Base-by-base conservation (phyloP, 1,140 invertebrate species). In the Meloidogyne chitwoodi region DNA sequence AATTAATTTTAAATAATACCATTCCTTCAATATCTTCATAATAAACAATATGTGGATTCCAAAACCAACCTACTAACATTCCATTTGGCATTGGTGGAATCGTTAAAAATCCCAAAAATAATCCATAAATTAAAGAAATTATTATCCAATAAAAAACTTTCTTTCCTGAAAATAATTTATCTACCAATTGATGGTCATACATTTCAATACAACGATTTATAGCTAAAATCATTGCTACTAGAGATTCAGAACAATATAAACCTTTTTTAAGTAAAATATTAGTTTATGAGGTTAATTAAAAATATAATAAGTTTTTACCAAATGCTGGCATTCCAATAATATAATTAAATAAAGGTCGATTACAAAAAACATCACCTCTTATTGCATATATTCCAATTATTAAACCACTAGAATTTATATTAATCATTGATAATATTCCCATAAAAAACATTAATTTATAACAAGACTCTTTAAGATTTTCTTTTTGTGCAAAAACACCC, bases 191-290 rank as follows among this genome's bases (percentile, higher is more conserved):
- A 14, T 27, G 63, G 16, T 71, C 38, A 38, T 68, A 79, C 24
- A 79, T 75, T 56, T 76, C 77, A 22, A 61, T 34, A 48, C 77
- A 79, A 22, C 77, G 77, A 41, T 79, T 79, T n/a, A 79, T 31
- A 10, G 69, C 77, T 26, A 79, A 31, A 11, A 79, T 64, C 14
- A 67, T 34, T 29, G 68, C 31, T 34, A 41, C 31, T 22, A 78
- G 11, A n/a, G 75, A 78, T 48, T 75, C 65, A 44, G 73, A 64
- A 67, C 62, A 66, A 24, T 75, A 75, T 22, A 66, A 44, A 29
- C 71, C 48, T 73, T 24, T 27, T 41, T 19, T 69, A 16, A 22
- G 3, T 29, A 2, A 31, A 12, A 34, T 56, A 29, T 70, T 1
- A n/a, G 6, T 5, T 12, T 4, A 5, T 26, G n/a, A 4, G 34